These are phyloP conservation scores for Achlya flavicornis DNA, from an alignment of 2,888 invertebrate species.

Conservation along the genomic window DNA sequence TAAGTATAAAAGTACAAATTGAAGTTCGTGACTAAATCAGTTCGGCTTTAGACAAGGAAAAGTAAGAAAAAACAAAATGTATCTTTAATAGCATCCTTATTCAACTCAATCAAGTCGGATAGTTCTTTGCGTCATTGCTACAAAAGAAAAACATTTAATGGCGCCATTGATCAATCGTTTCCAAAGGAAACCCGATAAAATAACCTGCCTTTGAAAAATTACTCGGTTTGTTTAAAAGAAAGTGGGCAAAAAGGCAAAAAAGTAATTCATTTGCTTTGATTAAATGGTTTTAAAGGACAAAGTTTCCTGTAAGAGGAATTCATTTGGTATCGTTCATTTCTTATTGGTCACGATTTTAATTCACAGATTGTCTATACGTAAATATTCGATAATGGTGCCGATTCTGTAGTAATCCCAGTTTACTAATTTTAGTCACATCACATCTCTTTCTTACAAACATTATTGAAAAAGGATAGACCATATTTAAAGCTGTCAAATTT, in stretches of 20 bases:
- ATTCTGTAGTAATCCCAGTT: too few species aligned
- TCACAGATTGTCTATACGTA: too few species aligned
- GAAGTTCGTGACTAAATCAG: too few species aligned
- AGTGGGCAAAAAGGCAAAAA: slow-evolving; percentile 1
- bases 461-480: too few species aligned
- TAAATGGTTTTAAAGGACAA: background rate
- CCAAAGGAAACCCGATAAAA: background rate
- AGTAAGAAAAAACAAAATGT: too few species aligned
- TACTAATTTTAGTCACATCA: too few species aligned
- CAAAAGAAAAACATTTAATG: background rate
- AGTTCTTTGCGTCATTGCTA: background rate
- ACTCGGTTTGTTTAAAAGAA: background rate
- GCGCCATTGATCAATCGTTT: background rate
- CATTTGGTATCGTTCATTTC: background rate
- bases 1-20: too few species aligned
- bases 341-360: background rate
- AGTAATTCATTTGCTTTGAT: slow-evolving; percentile 4
- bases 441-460: too few species aligned
- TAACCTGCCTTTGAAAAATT: slow-evolving; percentile 7
- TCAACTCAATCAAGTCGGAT: background rate
- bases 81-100: too few species aligned
- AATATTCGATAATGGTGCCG: too few species aligned
- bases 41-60: too few species aligned
- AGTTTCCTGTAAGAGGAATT: background rate
- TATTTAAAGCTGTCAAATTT: too few species aligned